These are phyloP conservation scores for Trogon melanurus DNA, from an alignment of 2,113 vertebrate species.

Conservation along the genomic window DNA sequence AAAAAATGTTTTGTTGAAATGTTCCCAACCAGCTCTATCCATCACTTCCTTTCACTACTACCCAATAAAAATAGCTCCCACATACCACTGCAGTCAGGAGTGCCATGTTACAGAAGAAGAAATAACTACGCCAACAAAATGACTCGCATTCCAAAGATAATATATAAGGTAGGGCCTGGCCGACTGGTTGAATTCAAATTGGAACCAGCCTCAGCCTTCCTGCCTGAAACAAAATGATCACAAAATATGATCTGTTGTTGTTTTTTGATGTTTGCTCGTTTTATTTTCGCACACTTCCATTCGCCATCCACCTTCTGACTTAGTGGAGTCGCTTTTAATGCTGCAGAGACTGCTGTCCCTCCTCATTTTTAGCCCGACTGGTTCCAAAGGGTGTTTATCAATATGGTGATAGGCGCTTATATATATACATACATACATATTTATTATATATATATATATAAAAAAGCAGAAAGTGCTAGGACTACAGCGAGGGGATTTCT, in stretches of 20 bases:
- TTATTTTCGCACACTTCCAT: background rate
- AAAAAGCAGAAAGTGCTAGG: background rate
- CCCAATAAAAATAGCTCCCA: slow-evolving; percentile 71
- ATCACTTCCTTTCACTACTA: slow-evolving; percentile 66
- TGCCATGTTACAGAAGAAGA: slow-evolving; percentile 65
- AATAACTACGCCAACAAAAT: slow-evolving; percentile 69
- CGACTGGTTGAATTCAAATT: slow-evolving; percentile 61
- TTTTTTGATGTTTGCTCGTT: slow-evolving; percentile 37
- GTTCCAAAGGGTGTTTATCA: too few relatives aligned
- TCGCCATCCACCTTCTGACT: background rate
- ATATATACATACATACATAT: too few relatives aligned
- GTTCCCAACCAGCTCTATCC: slow-evolving; percentile 50
- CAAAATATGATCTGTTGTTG: slow-evolving; percentile 62
- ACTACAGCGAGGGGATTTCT: background rate
- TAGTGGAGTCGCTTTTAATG: background rate
- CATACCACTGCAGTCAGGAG: slow-evolving; percentile 59
- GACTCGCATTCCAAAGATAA: slow-evolving; percentile 71
- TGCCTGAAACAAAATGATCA: slow-evolving; percentile 24
- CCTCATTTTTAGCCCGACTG: background rate
- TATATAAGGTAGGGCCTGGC: slow-evolving; percentile 65
- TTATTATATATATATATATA: too few relatives aligned
- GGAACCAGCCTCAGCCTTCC: slow-evolving; percentile 56
- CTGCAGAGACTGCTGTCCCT: background rate
- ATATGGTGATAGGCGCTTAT: too few relatives aligned
- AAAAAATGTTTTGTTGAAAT: slow-evolving; percentile 52